These are phyloP conservation scores for Heliothis virescens DNA, from an alignment of 1,140 invertebrate genomes.

Conservation along the genomic window DNA sequence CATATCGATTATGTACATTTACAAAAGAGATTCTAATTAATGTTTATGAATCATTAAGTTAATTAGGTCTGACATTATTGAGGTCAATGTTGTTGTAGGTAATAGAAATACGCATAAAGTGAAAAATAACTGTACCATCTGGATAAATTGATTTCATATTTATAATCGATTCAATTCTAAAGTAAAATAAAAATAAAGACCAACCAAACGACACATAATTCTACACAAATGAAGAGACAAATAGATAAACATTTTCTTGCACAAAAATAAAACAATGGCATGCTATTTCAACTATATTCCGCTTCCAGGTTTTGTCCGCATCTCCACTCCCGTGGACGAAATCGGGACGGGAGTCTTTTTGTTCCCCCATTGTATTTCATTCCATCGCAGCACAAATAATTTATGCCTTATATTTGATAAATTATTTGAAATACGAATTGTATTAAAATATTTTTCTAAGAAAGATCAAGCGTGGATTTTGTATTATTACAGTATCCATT, in stretches of 20 bases:
- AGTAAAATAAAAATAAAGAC: slow-evolving; percentile 1
- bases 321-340: slow-evolving; percentile 27
- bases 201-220: neutral
- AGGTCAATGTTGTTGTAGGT: neutral
- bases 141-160: too few relatives aligned
- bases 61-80: slow-evolving; percentile 24
- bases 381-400: slow-evolving; percentile 18
- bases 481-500: neutral
- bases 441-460: slow-evolving; percentile 11
- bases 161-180: too few relatives aligned
- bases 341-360: slow-evolving; percentile 27
- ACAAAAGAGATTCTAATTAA: slow-evolving; percentile 26
- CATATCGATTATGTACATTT: slow-evolving; percentile 50
- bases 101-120: neutral
- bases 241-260: slow-evolving; percentile 15
- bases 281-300: slow-evolving; percentile 17
- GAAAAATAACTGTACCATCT: too few relatives aligned
- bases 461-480: neutral
- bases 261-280: slow-evolving; percentile 30
- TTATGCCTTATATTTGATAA: slow-evolving; percentile 32
- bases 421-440: slow-evolving; percentile 11
- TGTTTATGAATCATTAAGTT: slow-evolving; percentile 31
- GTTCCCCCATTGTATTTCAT: slow-evolving; percentile 30
- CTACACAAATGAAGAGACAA: neutral
- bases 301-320: slow-evolving; percentile 22